A percentile compares a stretch with the other conserved stretches of the same genome.
These are phyloP conservation scores for Sialis fuliginosa DNA, from an alignment of 2,888 invertebrate species.

Conservation along the genomic window DNA sequence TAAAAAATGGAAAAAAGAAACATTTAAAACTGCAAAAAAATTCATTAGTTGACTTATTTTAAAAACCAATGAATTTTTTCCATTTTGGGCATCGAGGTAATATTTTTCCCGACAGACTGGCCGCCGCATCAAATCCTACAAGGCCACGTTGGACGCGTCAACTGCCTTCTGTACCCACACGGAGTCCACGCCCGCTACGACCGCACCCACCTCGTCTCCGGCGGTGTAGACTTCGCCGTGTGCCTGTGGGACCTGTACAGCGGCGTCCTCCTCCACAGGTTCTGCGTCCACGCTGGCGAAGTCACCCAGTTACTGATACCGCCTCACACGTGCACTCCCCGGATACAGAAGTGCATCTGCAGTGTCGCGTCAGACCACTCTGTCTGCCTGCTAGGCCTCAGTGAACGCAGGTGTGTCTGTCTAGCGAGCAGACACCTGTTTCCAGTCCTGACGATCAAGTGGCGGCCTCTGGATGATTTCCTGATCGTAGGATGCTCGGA, in stretches of 20 bases:
- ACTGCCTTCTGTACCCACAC: constrained; percentile 87
- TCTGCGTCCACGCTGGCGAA: constrained; percentile 96
- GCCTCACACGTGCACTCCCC: constrained; percentile 76
- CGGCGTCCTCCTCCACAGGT: constrained; percentile 76
- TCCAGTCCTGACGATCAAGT: constrained; percentile 88
- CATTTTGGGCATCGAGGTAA: too few relatives aligned
- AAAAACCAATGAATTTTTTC: too few relatives aligned
- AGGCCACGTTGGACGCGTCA: constrained; percentile 87
- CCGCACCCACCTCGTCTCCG: constrained; percentile 76
- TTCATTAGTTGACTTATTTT: too few relatives aligned
- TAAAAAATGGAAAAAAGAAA: too few relatives aligned
- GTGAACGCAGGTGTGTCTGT: constrained; percentile 88
- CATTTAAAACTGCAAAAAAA: too few relatives aligned
- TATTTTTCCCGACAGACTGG: constrained; percentile 43
- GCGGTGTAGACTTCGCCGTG: constrained; percentile 95
- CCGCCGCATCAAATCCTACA: constrained; percentile 72
- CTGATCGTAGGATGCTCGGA: constrained; percentile 95
- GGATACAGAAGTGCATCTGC: constrained; percentile 88
- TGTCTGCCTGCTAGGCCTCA: constrained; percentile 79
- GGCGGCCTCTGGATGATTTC: constrained; percentile 95
- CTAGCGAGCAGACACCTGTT: constrained; percentile 84
- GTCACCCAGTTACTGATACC: constrained; percentile 88
- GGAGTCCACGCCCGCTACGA: constrained; percentile 81
- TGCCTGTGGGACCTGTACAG: constrained; percentile 91
- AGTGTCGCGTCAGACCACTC: constrained; percentile 97